These are phyloP conservation scores for Xiphophorus maculatus DNA, from an alignment of 2,113 vertebrate genomes.

Conservation along the genomic window DNA sequence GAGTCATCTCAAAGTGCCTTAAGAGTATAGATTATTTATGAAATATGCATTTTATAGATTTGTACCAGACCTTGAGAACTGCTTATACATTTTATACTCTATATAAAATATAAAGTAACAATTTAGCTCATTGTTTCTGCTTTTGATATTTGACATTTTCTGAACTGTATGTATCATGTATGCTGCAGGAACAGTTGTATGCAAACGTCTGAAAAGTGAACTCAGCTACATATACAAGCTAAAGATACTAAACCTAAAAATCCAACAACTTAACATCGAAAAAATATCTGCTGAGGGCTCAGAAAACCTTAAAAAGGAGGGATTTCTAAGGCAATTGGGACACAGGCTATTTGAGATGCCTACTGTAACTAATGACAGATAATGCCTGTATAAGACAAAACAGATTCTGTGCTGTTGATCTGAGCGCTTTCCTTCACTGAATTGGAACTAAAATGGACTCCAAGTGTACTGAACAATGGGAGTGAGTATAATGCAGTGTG, in stretches of 20 bases:
- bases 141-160: conserved; percentile 27
- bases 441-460: conserved; percentile 81
- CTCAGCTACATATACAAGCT: conserved; percentile 4
- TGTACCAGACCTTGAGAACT: not conserved
- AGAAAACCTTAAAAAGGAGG: not conserved
- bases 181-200: not conserved
- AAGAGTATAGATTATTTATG: not conserved
- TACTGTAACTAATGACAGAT: conserved; percentile 35
- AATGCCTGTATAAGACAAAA: conserved; percentile 55
- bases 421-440: conserved; percentile 68
- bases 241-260: not conserved
- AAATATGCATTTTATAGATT: not conserved
- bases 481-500: conserved; percentile 79
- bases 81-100: conserved; percentile 2
- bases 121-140: not conserved
- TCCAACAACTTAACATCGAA: not conserved
- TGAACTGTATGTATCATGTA: not conserved
- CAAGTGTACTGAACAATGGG: conserved; percentile 79
- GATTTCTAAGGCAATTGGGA: conserved; percentile 5
- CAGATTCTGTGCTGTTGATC: conserved; percentile 63
- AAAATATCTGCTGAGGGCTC: not conserved
- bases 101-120: not conserved
- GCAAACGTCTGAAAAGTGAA: not conserved
- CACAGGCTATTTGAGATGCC: conserved; percentile 21
- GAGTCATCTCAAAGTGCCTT: not conserved